Base-by-base conservation (phyloP, 2,113 vertebrate genomes). In the Lutjanus erythropterus region DNA sequence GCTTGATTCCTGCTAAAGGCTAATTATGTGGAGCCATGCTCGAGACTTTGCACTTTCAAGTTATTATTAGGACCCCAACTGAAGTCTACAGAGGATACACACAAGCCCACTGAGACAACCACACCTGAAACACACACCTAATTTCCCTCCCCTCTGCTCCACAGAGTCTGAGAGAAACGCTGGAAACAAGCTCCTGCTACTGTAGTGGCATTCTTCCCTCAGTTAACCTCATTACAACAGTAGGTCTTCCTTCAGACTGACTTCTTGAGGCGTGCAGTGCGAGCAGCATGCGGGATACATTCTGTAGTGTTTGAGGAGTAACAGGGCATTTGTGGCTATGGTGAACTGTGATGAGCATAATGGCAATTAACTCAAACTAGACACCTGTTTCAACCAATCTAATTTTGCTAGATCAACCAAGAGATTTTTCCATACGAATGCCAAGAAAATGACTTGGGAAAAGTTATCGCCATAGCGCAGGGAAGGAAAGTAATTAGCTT, bases 11-110 rank as follows among this genome's bases (percentile, higher is more conserved):
- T 92, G 90, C 92, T 94, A 94, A 94, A 94, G 92, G 92, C 93
- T 96, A 94, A 96, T 96, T 95, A 96, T 89, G 91, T 89, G 87
- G 84, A 90, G 88, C 88, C 89, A 91, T 85, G 87, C 90, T 86
- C 77, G 60, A 93, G 86, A 90, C 90, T 91, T 91, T 93, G 90
- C 93, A 95, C 94, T 95, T 95, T 95, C 94, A 95, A 95, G 95
- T 95, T 96, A 95, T 95, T 96, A 95, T 94, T 96, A 96, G 95
- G 94, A 94, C 89, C 89, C 89, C 90, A 86, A 92, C 91, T 89
- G 84, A 88, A 90, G 90, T 91, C 92, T 92, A 78, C 72, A 19
- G 93, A 93, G 93, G 90, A 92, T 93, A 81, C 78, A 58, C 80
- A 79, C 71, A 78, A 61, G 78, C 75, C 90, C 91, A 47, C 75